These are phyloP conservation scores for Amphipoea lucens DNA, from an alignment of 2,888 invertebrate genomes.

Conservation along the genomic window DNA sequence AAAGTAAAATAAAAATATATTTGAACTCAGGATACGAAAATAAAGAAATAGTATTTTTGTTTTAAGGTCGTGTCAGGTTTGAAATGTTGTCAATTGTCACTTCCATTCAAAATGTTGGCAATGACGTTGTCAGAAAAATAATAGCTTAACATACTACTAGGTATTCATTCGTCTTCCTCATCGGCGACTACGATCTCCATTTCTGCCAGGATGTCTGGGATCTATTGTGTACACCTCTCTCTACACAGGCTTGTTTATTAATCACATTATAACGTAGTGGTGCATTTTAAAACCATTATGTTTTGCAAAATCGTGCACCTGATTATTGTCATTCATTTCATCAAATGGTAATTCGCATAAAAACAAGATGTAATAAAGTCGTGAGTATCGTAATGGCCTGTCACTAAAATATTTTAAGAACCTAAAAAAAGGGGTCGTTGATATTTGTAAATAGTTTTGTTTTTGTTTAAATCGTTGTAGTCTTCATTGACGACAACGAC, in stretches of 20 bases:
- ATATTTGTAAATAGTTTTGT: constrained; percentile 8
- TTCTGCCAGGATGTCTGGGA: no score
- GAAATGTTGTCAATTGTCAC: no score
- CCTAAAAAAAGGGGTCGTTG: constrained; percentile 27
- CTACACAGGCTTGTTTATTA: not conserved
- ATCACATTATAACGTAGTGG: not conserved
- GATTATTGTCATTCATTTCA: constrained; percentile 3
- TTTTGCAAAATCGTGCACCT: constrained; percentile 9
- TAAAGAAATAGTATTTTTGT: no score
- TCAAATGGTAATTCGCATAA: constrained; percentile 14
- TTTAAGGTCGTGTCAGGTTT: no score
- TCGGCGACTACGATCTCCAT: not conserved
- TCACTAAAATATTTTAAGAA: constrained; percentile 19
- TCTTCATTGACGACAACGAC: not conserved
- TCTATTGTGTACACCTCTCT: not conserved
- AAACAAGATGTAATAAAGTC: constrained; percentile 27
- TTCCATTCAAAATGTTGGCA: no score
- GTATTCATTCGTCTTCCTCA: not conserved
- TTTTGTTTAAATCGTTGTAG: constrained; percentile 18
- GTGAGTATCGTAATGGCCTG: constrained; percentile 19
- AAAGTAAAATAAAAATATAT: no score
- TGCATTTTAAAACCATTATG: constrained; percentile 1
- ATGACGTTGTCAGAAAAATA: not conserved
- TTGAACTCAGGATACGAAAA: no score
- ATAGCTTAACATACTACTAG: not conserved